Percentiles rank a stretch among this genome's conserved stretches.
Evolutionary conservation across 2,113 vertebrate species (phyloP).

Genomic region (Setophaga petechia): DNA sequence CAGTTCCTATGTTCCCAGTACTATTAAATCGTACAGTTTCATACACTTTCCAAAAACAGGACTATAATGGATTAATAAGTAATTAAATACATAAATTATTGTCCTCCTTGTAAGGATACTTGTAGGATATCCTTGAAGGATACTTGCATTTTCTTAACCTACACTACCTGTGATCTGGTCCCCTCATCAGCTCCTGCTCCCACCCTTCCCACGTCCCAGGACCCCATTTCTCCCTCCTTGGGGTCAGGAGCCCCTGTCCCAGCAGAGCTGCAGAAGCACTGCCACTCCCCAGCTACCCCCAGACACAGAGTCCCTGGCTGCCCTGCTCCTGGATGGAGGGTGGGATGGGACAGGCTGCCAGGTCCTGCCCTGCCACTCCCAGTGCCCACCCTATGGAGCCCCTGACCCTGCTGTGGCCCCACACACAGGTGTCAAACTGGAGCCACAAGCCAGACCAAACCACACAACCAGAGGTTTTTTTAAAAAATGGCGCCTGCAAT

Average conservation of each 20-base stretch:
- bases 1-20: too few species aligned
- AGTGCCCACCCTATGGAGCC: background rate
- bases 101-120: background rate
- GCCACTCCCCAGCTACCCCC: rapidly evolving
- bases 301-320: rapidly evolving
- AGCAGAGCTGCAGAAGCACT: background rate
- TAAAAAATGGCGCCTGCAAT: background rate
- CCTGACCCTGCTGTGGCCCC: background rate
- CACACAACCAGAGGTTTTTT: background rate
- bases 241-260: background rate
- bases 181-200: rapidly evolving
- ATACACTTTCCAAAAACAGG: background rate
- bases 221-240: background rate
- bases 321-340: background rate
- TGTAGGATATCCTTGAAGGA: background rate
- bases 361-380: background rate
- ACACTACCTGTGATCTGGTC: background rate
- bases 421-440: background rate
- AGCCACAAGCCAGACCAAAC: background rate
- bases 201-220: background rate
- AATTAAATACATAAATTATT: background rate
- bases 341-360: background rate
- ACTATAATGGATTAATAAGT: background rate
- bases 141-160: background rate
- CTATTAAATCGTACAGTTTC: background rate